Evolutionary conservation across 2,113 vertebrate species (phyloP), one percentile per base, ranked within the genome.

Genomic region (Heterochromis multidens): DNA sequence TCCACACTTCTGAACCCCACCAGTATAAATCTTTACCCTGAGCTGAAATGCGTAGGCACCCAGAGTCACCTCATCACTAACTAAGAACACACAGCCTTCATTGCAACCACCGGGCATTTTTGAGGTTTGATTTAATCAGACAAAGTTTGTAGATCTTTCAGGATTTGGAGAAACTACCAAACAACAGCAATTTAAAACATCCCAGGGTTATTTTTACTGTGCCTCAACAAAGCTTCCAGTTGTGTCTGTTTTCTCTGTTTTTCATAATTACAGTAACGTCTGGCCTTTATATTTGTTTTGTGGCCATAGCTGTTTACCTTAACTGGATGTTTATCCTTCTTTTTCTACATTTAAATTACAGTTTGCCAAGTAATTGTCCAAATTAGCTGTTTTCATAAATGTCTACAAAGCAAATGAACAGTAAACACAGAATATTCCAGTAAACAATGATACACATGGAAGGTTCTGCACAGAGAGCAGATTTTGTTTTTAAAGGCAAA

Each of bases 261-360:
- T 60, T 79, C 54, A 13, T 87, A 85, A 85, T 89, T 89, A 86
- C 79, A 90, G 88, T 56, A 29, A 74, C 35, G 60, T 63, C 31
- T 58, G 54, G 72, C 25, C 78, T 63, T 84, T 77, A 16, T 86
- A 76, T 91, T 90, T 92, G 87, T 70, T 33, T 59, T 89, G 89
- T 85, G 92, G 89, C 80, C 43, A 5, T 40, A 23, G 59, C 29
- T 92, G 87, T 93, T 90, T 90, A 91, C 81, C 35, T 72, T 40
- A 59, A 77, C 79, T 79, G 31, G 63, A 86, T 85, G 77, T 79
- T 54, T 25, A 81, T n/a, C 33, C 31, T 49, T 87, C 76, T 86
- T 78, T 84, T 60, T 78, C 59, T 79, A 57, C 77, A 31, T 83
- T 77, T 33, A 81, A 90, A 91, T 91, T 82, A 84, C 17, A 74